Percentiles rank a stretch among this genome's conserved stretches.
Evolutionary conservation across 1,140 invertebrate species (phyloP).

Genomic region (Scaptomyza graminum): DNA sequence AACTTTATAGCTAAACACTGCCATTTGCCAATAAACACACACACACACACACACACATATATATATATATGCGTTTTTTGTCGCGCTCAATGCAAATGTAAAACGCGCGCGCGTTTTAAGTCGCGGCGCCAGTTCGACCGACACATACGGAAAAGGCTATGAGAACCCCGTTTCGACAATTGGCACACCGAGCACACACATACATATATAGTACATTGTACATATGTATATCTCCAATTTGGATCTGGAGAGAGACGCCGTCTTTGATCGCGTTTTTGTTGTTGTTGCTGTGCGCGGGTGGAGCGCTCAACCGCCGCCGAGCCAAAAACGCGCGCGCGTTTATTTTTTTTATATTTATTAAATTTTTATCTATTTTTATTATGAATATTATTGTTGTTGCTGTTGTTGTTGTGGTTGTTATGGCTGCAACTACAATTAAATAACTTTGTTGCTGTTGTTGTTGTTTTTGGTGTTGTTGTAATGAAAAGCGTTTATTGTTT

Average conservation of each 20-base stretch:
- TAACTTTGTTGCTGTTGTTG: constrained; percentile 3
- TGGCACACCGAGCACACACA: constrained; percentile 22
- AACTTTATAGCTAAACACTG: constrained; percentile 11
- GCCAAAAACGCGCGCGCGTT: constrained; percentile 24
- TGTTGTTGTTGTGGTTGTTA: constrained; percentile 1
- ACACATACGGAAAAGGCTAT: constrained; percentile 73
- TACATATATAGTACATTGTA: no score
- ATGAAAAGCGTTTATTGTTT: constrained; percentile 65
- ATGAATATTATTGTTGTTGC: background rate
- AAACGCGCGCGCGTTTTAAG: constrained; percentile 19
- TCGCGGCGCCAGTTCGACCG: constrained; percentile 47
- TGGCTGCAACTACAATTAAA: constrained; percentile 58
- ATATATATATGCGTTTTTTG: constrained; percentile 22
- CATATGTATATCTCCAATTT: constrained; percentile 52
- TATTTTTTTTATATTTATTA: background rate
- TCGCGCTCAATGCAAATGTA: constrained; percentile 22
- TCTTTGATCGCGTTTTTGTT: constrained; percentile 68
- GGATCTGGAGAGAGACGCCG: constrained; percentile 48
- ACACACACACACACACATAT: no score
- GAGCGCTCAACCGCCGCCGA: constrained; percentile 8
- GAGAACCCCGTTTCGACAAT: constrained; percentile 42
- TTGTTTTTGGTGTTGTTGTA: constrained; percentile 30
- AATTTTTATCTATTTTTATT: no score
- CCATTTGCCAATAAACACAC: constrained; percentile 23
- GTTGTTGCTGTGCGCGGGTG: constrained; percentile 57